Evolutionary conservation across 2,888 invertebrate genomes (phyloP).

Genomic region (Coremacera marginata): DNA sequence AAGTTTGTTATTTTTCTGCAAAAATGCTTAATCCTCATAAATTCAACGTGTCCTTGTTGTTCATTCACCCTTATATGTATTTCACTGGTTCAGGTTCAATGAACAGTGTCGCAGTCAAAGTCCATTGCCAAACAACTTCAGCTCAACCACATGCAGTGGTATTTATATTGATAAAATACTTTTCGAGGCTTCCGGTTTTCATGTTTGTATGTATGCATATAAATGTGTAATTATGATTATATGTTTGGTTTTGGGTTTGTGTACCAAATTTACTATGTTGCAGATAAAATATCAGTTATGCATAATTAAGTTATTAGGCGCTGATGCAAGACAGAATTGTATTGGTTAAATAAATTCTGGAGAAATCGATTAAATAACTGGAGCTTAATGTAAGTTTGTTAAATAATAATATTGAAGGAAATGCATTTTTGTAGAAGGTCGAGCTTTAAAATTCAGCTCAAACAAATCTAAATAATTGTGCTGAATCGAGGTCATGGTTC

Average conservation of each 20-base stretch:
- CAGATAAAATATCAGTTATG: slow-evolving; percentile 15
- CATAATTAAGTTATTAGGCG: slow-evolving; percentile 18
- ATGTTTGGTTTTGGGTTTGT: not conserved
- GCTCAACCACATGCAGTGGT: not conserved
- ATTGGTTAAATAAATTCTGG: not conserved
- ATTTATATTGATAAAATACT: slow-evolving; percentile 14
- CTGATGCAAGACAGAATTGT: not conserved
- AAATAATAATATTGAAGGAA: not conserved
- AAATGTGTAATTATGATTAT: not conserved
- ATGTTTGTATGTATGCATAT: not conserved
- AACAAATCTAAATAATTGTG: too few relatives aligned
- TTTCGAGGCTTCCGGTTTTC: not conserved
- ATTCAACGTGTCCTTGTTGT: not conserved
- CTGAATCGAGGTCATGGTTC: too few relatives aligned
- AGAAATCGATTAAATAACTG: not conserved
- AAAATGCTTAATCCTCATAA: too few relatives aligned
- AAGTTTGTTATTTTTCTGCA: too few relatives aligned
- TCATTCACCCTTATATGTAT: not conserved
- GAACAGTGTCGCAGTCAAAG: slow-evolving; percentile 9
- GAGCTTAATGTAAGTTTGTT: not conserved
- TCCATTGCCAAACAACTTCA: slow-evolving; percentile 10
- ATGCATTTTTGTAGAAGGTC: not conserved
- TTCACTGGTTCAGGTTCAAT: slow-evolving; percentile 10
- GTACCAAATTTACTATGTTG: slow-evolving; percentile 15
- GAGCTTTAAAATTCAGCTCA: too few relatives aligned